These are phyloP conservation scores for Conger conger DNA, from an alignment of 2,113 vertebrate genomes.

Conservation along the genomic window DNA sequence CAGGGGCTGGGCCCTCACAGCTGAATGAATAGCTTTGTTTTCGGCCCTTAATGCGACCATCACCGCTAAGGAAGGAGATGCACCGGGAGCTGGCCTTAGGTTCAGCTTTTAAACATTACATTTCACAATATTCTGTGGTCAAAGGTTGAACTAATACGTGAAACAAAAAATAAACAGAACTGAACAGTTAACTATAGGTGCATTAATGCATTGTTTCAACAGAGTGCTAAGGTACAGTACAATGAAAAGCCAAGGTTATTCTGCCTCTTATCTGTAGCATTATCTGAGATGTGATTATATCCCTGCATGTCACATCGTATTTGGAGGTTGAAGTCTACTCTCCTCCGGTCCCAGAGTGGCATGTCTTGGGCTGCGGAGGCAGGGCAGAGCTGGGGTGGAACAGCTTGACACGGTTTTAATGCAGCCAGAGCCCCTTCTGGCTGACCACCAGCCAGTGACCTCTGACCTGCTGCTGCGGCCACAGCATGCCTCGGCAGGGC, in stretches of 20 bases:
- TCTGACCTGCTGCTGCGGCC: conserved; percentile 5
- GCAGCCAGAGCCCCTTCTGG: not conserved
- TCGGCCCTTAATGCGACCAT: not conserved
- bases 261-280: not conserved
- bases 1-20: not conserved
- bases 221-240: not conserved
- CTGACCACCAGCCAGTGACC: not conserved
- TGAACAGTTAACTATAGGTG: not conserved
- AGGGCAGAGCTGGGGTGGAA: not conserved
- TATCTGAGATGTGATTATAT: not conserved
- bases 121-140: not conserved
- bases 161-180: not conserved
- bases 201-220: not conserved
- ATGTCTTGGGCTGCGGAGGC: not conserved
- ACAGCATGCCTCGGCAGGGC: not conserved
- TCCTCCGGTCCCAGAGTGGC: not conserved
- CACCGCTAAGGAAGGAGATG: not conserved
- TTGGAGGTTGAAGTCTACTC: not conserved
- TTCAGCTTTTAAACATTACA: not conserved
- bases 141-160: not conserved
- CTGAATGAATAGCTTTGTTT: not conserved
- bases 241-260: not conserved
- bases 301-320: not conserved
- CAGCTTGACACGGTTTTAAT: conserved; percentile 5
- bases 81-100: not conserved